A percentile compares a stretch with the other conserved stretches of the same genome.
Evolutionary conservation across 2,888 invertebrate species (phyloP).

Genomic region (Deladenus siricidicola): DNA sequence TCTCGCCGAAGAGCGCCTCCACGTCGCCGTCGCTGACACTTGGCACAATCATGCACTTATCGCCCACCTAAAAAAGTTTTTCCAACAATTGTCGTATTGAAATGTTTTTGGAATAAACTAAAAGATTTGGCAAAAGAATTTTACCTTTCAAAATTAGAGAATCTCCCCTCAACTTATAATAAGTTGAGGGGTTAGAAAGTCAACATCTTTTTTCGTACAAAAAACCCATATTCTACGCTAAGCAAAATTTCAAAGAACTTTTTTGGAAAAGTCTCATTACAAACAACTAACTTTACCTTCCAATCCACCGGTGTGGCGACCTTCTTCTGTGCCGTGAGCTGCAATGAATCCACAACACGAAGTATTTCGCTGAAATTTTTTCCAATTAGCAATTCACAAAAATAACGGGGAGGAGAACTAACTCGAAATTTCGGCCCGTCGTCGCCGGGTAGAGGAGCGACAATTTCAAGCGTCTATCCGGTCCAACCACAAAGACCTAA

Average conservation of each 20-base stretch:
- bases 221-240: not conserved
- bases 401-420: conserved; percentile 7
- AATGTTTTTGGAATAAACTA: not conserved
- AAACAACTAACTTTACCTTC: conserved; percentile 59
- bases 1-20: conserved; percentile 23
- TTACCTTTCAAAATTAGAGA: too few species aligned
- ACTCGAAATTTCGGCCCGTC: conserved; percentile 75
- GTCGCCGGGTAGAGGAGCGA: conserved; percentile 90
- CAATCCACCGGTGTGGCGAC: conserved; percentile 87
- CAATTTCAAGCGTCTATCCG: conserved; percentile 74
- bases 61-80: conserved; percentile 12
- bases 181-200: too few species aligned
- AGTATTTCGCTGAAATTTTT: conserved; percentile 68
- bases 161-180: not conserved
- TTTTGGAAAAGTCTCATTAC: conserved; percentile 37
- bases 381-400: too few species aligned
- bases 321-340: conserved; percentile 63
- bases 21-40: conserved; percentile 57
- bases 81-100: not conserved
- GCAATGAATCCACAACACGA: conserved; percentile 80
- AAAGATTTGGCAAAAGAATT: too few species aligned
- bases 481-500: conserved; percentile 73
- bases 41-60: conserved; percentile 66
- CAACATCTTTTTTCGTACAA: too few species aligned
- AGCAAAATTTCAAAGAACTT: conserved; percentile 72